Conservation (phyloP, 2,113 vertebrate genomes). For the Paraplagusia blochii region DNA sequence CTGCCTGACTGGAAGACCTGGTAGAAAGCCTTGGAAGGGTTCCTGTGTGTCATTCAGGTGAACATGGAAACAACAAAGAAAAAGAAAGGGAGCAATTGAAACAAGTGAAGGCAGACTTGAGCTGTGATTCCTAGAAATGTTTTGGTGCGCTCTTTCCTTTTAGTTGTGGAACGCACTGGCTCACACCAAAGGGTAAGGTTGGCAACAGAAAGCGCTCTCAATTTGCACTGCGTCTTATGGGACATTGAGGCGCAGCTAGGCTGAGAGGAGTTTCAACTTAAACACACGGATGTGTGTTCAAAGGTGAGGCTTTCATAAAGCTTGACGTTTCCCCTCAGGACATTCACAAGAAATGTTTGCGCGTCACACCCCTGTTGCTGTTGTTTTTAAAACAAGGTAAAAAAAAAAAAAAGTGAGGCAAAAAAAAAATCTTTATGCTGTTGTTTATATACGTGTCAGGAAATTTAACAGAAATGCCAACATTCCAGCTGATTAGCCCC, state of each 20-base stretch:
- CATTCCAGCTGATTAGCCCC: conserved; percentile 17
- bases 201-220: neutral
- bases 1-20: conserved; percentile 90
- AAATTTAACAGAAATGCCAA: conserved; percentile 14
- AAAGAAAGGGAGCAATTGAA: conserved; percentile 46
- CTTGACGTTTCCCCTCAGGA: conserved; percentile 21
- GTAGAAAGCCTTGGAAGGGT: conserved; percentile 96
- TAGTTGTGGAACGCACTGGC: neutral
- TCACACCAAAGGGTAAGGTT: neutral
- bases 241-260: neutral
- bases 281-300: conserved; percentile 28
- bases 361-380: neutral
- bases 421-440: neutral
- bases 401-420: neutral
- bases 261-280: conserved; percentile 14
- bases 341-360: conserved; percentile 1
- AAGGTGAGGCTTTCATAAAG: conserved; percentile 44
- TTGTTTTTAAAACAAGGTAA: neutral
- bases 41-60: conserved; percentile 82
- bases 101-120: conserved; percentile 24
- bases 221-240: no score
- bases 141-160: neutral
- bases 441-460: neutral
- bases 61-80: conserved; percentile 41
- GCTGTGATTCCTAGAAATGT: conserved; percentile 30